These are phyloP conservation scores for Latheticus oryzae DNA, from an alignment of 2,888 invertebrate species.

Conservation along the genomic window DNA sequence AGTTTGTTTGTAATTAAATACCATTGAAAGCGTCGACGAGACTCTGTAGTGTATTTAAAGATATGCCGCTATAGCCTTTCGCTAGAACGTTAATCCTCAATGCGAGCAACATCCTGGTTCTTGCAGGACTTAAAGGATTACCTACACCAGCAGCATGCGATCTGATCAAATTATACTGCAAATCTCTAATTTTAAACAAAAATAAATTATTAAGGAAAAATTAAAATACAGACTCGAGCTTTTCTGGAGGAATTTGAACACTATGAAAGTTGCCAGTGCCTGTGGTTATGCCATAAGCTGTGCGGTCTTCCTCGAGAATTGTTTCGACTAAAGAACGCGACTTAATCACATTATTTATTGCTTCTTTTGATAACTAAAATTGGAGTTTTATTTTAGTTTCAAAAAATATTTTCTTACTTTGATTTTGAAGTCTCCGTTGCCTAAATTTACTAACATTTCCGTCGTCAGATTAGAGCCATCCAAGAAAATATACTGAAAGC, in stretches of 20 bases:
- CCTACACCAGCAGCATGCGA: conserved; percentile 77
- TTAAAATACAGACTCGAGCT: conserved; percentile 33
- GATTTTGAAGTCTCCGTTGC: conserved; percentile 69
- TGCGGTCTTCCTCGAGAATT: conserved; percentile 66
- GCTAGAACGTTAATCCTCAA: conserved; percentile 74
- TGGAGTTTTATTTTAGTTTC: not conserved
- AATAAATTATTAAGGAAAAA: conserved; percentile 3
- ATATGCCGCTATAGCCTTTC: conserved; percentile 77
- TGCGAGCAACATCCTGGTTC: conserved; percentile 73
- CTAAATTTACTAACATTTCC: conserved; percentile 70
- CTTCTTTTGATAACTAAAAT: conserved; percentile 67
- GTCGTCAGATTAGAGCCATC: conserved; percentile 70
- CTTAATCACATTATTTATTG: conserved; percentile 67
- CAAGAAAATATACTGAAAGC: conserved; percentile 66
- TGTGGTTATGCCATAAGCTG: conserved; percentile 43
- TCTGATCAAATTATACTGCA: conserved; percentile 74
- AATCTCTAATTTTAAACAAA: conserved; percentile 65
- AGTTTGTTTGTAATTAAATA: conserved; percentile 53
- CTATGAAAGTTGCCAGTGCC: conserved; percentile 40
- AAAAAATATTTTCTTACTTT: conserved; percentile 61
- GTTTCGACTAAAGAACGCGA: conserved; percentile 70
- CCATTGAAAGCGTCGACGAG: conserved; percentile 75
- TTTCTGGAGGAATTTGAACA: conserved; percentile 32
- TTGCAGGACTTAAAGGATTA: conserved; percentile 69
- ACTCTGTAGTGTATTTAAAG: conserved; percentile 68